Conservation (phyloP, 2,113 vertebrate genomes). For the Hippocampus guttulatus region DNA sequence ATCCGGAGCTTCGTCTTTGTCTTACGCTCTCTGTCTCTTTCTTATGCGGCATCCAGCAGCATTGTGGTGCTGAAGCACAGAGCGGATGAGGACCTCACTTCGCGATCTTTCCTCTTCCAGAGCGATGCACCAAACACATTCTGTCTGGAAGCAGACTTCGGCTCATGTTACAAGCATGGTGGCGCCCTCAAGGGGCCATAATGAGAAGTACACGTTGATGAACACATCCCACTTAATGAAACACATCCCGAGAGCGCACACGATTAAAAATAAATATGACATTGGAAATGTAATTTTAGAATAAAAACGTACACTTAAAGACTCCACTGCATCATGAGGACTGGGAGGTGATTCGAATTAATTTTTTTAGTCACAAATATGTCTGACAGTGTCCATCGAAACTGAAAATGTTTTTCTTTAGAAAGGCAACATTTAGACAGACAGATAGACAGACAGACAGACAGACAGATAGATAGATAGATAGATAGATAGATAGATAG, state of each 20-base stretch:
- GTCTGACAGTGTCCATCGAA: too few species aligned
- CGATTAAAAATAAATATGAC: neutral
- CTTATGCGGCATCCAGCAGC: constrained; percentile 12
- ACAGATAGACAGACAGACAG: too few species aligned
- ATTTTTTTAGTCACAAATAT: too few species aligned
- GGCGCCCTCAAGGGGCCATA: constrained; percentile 49
- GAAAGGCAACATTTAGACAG: too few species aligned
- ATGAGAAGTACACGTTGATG: neutral
- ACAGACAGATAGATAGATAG: too few species aligned
- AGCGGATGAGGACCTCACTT: constrained; percentile 64
- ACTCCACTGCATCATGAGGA: neutral
- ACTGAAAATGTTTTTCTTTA: too few species aligned
- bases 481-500: too few species aligned
- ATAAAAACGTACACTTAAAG: neutral
- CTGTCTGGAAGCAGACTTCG: constrained; percentile 29
- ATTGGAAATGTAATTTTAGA: too few species aligned
- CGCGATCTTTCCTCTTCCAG: constrained; percentile 52
- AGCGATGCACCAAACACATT: constrained; percentile 47
- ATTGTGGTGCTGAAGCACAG: constrained; percentile 66
- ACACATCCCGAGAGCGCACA: neutral
- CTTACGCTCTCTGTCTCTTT: neutral
- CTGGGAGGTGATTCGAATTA: too few species aligned
- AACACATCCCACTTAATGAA: neutral
- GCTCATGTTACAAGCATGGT: constrained; percentile 39
- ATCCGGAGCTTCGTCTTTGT: constrained; percentile 22